Evolutionary conservation across 2,113 vertebrate species (phyloP).

Genomic region (Brachypodius melanocephalos): DNA sequence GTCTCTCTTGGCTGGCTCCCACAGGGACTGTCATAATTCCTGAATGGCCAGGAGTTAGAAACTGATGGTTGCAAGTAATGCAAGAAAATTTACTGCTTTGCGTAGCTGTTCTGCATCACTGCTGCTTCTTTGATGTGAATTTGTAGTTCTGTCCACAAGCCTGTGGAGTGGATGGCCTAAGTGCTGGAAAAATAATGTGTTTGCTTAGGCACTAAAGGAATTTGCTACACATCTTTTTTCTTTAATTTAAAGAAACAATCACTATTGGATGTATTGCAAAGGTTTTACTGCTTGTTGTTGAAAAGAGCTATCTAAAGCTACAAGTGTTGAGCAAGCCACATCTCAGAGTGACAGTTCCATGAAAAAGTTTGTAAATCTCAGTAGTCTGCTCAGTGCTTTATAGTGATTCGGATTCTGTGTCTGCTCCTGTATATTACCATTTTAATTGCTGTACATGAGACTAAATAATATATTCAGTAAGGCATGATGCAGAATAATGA

Average conservation of each 20-base stretch:
- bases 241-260: background rate
- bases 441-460: slow-evolving; percentile 55
- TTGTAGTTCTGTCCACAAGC: background rate
- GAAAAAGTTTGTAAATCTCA: background rate
- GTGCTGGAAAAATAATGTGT: background rate
- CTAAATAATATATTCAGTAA: slow-evolving; percentile 39
- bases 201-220: background rate
- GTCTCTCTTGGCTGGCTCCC: background rate
- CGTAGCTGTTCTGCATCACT: background rate
- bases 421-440: slow-evolving; percentile 35
- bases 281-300: background rate
- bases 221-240: background rate
- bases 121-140: background rate
- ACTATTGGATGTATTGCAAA: background rate
- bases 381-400: background rate
- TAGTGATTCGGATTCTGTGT: slow-evolving; percentile 11
- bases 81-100: background rate
- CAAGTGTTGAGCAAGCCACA: background rate
- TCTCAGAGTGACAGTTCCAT: background rate
- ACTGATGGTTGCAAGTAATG: background rate
- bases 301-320: background rate
- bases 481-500: slow-evolving; percentile 16
- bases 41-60: background rate
- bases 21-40: background rate
- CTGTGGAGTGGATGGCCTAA: background rate